phyloP scores from a whole-genome alignment of 2,888 invertebrate species.

The Silvanus unidentatus region DNA sequence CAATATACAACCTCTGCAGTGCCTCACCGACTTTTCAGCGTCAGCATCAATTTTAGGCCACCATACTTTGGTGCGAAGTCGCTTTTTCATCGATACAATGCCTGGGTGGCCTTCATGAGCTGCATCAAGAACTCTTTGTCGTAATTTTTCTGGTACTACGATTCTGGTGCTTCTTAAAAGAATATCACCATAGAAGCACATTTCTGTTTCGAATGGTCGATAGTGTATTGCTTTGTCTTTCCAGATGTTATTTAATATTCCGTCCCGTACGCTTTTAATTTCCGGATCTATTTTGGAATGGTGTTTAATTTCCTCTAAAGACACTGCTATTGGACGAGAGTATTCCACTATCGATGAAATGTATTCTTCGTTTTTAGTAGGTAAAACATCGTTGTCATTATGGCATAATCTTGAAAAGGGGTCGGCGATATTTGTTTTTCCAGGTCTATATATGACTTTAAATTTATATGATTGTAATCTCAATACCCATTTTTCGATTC shows the following conservation, averaged over 20 bases:
- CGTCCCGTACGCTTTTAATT: background rate
- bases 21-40: constrained; percentile 12
- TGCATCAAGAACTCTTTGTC: constrained; percentile 20
- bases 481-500: constrained; percentile 15
- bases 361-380: constrained; percentile 3
- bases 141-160: constrained; percentile 21
- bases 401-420: constrained; percentile 13
- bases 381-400: background rate
- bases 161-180: constrained; percentile 14
- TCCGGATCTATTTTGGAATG: background rate
- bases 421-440: constrained; percentile 19
- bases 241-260: constrained; percentile 4
- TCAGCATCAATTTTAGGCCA: constrained; percentile 36
- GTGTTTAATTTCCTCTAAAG: background rate
- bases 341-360: constrained; percentile 12
- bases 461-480: constrained; percentile 15
- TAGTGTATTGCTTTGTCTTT: background rate
- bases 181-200: constrained; percentile 7
- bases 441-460: constrained; percentile 13
- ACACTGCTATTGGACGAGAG: constrained; percentile 1
- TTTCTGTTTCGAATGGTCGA: constrained; percentile 3
- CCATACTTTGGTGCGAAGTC: constrained; percentile 36
- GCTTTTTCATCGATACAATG: constrained; percentile 32
- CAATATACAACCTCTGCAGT: constrained; percentile 13
- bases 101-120: constrained; percentile 38